Evolutionary conservation across 1,140 invertebrate genomes (phyloP).

Genomic region (Phortica variegata): DNA sequence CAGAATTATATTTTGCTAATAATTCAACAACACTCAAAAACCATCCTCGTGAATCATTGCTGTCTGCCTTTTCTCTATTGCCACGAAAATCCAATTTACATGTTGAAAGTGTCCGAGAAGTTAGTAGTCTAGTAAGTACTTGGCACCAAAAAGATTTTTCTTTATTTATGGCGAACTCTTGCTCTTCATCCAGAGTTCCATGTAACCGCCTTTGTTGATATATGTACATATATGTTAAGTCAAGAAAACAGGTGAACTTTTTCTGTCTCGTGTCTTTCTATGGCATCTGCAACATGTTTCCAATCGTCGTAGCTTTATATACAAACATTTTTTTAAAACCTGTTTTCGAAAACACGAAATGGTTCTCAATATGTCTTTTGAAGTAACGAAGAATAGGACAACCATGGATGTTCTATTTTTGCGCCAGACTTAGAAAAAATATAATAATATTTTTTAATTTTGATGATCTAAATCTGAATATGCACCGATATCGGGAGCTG

Average conservation of each 20-base stretch:
- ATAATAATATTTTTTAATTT: constrained; percentile 15
- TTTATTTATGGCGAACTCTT: constrained; percentile 22
- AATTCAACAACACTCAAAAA: constrained; percentile 24
- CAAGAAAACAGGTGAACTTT: constrained; percentile 21
- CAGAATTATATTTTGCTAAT: constrained; percentile 22
- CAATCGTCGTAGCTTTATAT: constrained; percentile 23
- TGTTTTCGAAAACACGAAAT: constrained; percentile 20
- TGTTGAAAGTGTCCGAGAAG: constrained; percentile 17
- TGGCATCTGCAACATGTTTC: constrained; percentile 23
- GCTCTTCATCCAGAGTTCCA: constrained; percentile 22
- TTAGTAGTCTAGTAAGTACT: constrained; percentile 17
- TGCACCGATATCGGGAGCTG: constrained; percentile 14
- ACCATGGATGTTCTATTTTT: constrained; percentile 15
- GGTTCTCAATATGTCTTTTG: constrained; percentile 23
- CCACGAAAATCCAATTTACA: constrained; percentile 26
- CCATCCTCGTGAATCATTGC: constrained; percentile 21
- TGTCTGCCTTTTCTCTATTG: constrained; percentile 16
- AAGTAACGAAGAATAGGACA: constrained; percentile 18
- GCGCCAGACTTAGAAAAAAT: constrained; percentile 14
- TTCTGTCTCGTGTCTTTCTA: constrained; percentile 25
- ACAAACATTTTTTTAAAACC: constrained; percentile 17
- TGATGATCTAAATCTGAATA: constrained; percentile 16
- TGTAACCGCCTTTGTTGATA: constrained; percentile 22
- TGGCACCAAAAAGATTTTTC: constrained; percentile 21
- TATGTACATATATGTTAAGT: too few relatives aligned